Evolutionary conservation across 1,140 invertebrate species (phyloP).

Genomic region (Neotoxoptera formosana): DNA sequence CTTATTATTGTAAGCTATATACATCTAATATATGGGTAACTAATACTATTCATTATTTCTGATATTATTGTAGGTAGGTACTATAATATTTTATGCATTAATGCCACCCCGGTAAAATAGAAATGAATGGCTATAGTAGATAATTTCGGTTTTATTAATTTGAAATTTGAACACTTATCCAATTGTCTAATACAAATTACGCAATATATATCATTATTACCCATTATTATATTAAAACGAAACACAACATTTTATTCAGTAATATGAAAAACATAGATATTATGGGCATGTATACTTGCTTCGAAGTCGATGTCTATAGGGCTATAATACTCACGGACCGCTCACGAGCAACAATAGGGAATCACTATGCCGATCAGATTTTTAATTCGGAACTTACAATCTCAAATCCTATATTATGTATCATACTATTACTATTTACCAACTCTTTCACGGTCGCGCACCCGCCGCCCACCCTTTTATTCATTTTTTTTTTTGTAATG

Average conservation of each 20-base stretch:
- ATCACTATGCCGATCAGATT: neutral
- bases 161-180: neutral
- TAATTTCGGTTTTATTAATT: neutral
- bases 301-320: no score
- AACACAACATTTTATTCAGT: neutral
- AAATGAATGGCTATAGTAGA: neutral
- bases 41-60: neutral
- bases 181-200: neutral
- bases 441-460: neutral
- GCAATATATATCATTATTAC: no score
- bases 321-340: neutral
- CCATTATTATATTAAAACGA: no score
- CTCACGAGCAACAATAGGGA: neutral
- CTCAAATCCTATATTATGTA: neutral
- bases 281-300: neutral
- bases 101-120: neutral
- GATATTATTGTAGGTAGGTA: neutral
- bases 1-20: neutral
- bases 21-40: neutral
- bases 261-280: neutral
- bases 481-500: neutral
- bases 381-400: slow-evolving; percentile 9
- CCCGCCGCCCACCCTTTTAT: slow-evolving; percentile 42
- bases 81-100: no score
- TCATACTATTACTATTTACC: neutral